phyloP scores from a whole-genome alignment of 2,797 vertebrate species.

The Notamacropus eugenii region DNA sequence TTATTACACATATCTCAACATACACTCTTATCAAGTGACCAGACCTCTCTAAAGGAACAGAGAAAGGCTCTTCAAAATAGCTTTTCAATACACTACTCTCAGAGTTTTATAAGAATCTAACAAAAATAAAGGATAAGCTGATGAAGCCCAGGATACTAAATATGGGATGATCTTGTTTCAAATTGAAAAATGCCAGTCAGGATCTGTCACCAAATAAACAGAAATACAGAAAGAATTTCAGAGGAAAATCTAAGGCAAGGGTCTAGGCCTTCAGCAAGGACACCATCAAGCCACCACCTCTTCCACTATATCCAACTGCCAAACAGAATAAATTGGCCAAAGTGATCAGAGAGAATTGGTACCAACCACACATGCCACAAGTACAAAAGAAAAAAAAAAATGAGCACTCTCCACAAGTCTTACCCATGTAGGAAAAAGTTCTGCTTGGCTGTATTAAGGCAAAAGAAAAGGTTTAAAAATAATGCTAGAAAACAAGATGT shows the following conservation, averaged over 20 bases:
- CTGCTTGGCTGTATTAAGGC: background rate
- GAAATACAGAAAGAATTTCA: background rate
- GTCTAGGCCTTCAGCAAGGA: slow-evolving; percentile 9
- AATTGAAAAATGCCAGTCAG: slow-evolving; percentile 6
- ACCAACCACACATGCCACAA: background rate
- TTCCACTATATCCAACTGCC: background rate
- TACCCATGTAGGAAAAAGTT: background rate
- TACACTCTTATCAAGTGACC: background rate
- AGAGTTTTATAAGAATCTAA: background rate
- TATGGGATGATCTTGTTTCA: background rate
- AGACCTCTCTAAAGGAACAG: no score
- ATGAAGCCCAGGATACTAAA: background rate
- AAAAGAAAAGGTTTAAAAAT: background rate
- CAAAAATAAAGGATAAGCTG: background rate
- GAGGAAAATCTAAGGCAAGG: background rate
- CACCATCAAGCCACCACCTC: slow-evolving; percentile 10
- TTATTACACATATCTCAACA: background rate
- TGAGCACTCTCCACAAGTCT: background rate
- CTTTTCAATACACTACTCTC: background rate
- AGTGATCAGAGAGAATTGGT: background rate
- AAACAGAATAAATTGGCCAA: background rate
- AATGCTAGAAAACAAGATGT: background rate
- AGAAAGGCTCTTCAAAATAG: background rate
- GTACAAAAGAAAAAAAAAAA: background rate
- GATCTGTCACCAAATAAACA: background rate